Percentiles rank a stretch among this genome's conserved stretches.
Conservation (phyloP, 30 jellyfish, hydroid and myxozoan genomes). For the Aurelia aurita complex sp. Pacific region DNA sequence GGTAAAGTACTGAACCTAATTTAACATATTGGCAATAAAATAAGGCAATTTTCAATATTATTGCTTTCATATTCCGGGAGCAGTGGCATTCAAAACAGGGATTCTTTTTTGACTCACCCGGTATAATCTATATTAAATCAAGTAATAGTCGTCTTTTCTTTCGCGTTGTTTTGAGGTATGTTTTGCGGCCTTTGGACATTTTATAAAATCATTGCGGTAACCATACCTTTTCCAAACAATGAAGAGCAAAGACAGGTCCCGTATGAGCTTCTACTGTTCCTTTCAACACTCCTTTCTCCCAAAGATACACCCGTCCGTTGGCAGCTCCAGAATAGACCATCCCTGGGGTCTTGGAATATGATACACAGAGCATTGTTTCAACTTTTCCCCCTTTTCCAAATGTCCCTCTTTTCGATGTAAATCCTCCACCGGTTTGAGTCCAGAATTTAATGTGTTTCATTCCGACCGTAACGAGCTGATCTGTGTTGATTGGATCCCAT, state of each 20-base stretch:
- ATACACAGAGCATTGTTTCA: slow-evolving; percentile 84
- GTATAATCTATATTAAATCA: too few relatives aligned
- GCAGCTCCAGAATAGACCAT: slow-evolving; percentile 81
- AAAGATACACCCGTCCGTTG: slow-evolving; percentile 73
- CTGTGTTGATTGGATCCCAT: slow-evolving; percentile 83
- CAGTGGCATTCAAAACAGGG: too few relatives aligned
- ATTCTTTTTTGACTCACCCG: too few relatives aligned
- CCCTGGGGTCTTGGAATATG: slow-evolving; percentile 89
- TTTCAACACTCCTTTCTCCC: slow-evolving; percentile 77
- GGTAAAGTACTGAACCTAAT: too few relatives aligned
- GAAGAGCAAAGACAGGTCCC: slow-evolving; percentile 95
- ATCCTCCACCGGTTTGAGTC: slow-evolving; percentile 98
- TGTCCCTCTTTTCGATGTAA: slow-evolving; percentile 89
- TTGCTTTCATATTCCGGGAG: too few relatives aligned
- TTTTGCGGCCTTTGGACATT: too few relatives aligned
- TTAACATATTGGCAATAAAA: too few relatives aligned
- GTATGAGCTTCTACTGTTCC: slow-evolving; percentile 82
- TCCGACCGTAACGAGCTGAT: slow-evolving; percentile 89
- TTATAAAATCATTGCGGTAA: not conserved
- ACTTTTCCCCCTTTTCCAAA: slow-evolving; percentile 84
- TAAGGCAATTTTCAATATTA: too few relatives aligned
- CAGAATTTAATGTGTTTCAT: slow-evolving; percentile 91
- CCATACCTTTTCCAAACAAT: slow-evolving; percentile 89
- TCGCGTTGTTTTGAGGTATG: too few relatives aligned
- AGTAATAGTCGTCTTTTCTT: too few relatives aligned